Base-by-base conservation (phyloP, 2,797 vertebrate genomes). In the Kryptolebias ocellatus region DNA sequence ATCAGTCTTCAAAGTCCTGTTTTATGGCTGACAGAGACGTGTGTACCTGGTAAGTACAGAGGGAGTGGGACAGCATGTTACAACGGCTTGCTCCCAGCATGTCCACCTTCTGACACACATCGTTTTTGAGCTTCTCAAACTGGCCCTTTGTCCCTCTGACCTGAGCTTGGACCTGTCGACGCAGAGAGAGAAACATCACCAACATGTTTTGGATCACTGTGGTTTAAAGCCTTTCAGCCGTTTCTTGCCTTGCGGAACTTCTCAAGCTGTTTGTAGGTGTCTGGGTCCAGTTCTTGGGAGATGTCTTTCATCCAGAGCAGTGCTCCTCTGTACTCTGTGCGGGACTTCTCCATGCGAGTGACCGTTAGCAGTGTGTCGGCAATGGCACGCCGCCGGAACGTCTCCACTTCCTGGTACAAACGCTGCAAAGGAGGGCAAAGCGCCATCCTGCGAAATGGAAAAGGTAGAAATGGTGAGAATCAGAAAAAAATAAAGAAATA, bases 281-380 rank as follows among this genome's bases (percentile, higher is more conserved):
- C 95, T 0, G 95, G 95, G 87, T 96, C 94, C 27, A 95, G 87
- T 61, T 96, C 95, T 58, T 95, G 94, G 5, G 94, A 96, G 42
- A 94, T 80, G 24, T 95, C 95, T 78, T 96, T 96, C 94, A 96
- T 95, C 94, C 94, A 95, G n/a, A 96, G 93, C 61, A 93, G 85
- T 14, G 93, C 94, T 51, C 91, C 94, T 54, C 94, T 88, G 80
- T 98, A 93, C 80, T 97, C 94, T 0, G 89, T 95, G 64, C 95
- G 93, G 0, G 93, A 83, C 76, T 92, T 94, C 83, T 97, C 95
- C 95, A 95, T 95, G 1, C 89, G 93, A 11, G 85, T 88, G 56
- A 97, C 91, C 0, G 96, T 97, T 75, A 96, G 85, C 51, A 94
- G 82, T 0, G 89, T 95, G 81, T 96, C 94, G 0, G 94, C 93